Evolutionary conservation across 2,113 vertebrate genomes (phyloP).

Genomic region (Sula dactylatra): DNA sequence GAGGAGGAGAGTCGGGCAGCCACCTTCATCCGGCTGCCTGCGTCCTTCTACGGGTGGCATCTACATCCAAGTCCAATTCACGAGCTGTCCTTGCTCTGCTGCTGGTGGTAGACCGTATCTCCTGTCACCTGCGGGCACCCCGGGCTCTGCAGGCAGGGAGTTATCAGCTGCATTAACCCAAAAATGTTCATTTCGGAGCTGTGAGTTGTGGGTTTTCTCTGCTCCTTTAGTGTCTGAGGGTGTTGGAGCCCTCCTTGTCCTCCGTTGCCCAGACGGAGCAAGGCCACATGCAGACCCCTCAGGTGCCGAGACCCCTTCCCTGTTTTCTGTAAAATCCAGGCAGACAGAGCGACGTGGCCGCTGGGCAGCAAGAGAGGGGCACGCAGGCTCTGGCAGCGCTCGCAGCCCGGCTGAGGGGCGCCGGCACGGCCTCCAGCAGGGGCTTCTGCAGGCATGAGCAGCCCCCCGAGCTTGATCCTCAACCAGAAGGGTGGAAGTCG

Average conservation of each 20-base stretch:
- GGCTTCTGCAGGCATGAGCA: not conserved
- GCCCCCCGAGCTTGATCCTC: not conserved
- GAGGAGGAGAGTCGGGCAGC: rapidly evolving
- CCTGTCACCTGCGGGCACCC: not conserved
- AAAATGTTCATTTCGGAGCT: not conserved
- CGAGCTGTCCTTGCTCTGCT: not conserved
- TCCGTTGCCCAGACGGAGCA: rapidly evolving
- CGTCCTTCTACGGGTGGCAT: not conserved
- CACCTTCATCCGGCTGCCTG: not conserved
- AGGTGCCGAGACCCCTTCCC: not conserved
- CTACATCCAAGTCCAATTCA: not conserved
- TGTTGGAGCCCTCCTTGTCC: no score
- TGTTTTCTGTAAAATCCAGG: not conserved
- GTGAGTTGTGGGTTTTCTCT: not conserved
- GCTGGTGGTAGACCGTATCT: not conserved
- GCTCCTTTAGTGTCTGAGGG: not conserved
- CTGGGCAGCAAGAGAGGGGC: not conserved
- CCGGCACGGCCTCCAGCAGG: not conserved
- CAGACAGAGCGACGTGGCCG: rapidly evolving
- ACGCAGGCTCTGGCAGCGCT: rapidly evolving
- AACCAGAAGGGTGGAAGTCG: rapidly evolving
- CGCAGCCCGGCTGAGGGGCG: not conserved
- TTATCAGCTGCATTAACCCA: not conserved
- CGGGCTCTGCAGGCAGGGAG: not conserved
- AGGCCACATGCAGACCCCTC: not conserved